Base-by-base conservation (phyloP, 2,113 vertebrate genomes). In the Xenus cinereus region DNA sequence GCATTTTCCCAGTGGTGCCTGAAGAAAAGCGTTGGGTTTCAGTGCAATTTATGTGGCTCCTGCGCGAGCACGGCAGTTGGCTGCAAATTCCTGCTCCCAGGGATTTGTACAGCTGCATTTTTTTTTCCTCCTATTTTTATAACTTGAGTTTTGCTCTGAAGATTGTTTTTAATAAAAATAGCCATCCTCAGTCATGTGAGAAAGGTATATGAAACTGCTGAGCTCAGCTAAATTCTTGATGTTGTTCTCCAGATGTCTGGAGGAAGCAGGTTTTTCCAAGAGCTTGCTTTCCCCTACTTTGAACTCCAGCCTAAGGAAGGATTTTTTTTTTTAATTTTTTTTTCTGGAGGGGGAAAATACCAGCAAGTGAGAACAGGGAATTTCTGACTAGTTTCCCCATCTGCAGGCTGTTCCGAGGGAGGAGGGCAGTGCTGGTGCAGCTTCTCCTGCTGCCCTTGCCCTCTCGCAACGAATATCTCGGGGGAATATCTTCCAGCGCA, bases 31-130 rank as follows among this genome's bases (percentile, higher is more conserved):
- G 2, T 3, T 48, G 60, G 23, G 10, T 84, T 66, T 64, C 15
- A 2, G 37, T 5, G 15, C 22, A 15, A 4, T 35, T 67, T 1
- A 0, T 0, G 1, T 22, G 39, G 26, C 59, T 79, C 3, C 0
- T 28, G 23, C 67, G 33, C 1, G 2, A 39, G 68, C 48, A 43
- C 21, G 7, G 63, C 41, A 8, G 10, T 53, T n/a, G 57, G 21
- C 59, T 14, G 8, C 60, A 6, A 14, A 7, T 8, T 32, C 60
- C 46, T 68, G 45, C 45, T 73, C 60, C 53, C 33, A 13, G 72
- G 27, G 23, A 10, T 57, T 75, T n/a, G 24, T 15, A 12, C 57
- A 16, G 22, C 39, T 94, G 80, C 30, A 0, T 39, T 75, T 59
- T 2, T 1, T 74, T 57, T 2, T 1, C 9, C 9, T 1, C 9